Conservation (phyloP, 2,888 invertebrate genomes). For the Cephus sareptanus region DNA sequence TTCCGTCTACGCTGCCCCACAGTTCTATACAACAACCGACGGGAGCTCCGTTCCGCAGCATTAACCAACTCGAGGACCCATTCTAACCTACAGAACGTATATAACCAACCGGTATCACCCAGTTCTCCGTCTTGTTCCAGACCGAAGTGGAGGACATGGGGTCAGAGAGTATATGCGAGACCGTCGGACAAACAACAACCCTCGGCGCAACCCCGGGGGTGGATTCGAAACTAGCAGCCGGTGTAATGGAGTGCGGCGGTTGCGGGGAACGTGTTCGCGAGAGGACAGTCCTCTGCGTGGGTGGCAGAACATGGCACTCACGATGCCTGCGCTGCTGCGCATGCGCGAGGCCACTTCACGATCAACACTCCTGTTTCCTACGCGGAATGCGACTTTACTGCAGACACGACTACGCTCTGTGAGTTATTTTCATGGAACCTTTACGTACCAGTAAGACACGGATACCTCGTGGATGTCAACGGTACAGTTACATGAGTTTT, state of each 20-base stretch:
- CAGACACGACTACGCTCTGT: slow-evolving; percentile 93
- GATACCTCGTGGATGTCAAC: background rate
- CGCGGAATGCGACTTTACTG: slow-evolving; percentile 90
- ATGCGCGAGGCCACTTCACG: slow-evolving; percentile 85
- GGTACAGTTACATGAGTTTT: background rate
- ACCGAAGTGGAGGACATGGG: slow-evolving; percentile 58
- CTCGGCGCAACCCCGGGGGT: slow-evolving; percentile 3
- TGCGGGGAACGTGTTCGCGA: slow-evolving; percentile 29
- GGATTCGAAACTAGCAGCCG: slow-evolving; percentile 13
- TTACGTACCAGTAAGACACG: background rate
- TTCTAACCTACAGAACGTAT: background rate
- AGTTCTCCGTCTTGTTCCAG: slow-evolving; percentile 33
- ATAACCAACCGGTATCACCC: background rate
- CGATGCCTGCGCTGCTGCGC: slow-evolving; percentile 89
- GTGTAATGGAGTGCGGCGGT: slow-evolving; percentile 33
- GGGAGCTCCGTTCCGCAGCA: slow-evolving; percentile 32
- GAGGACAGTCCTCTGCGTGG: slow-evolving; percentile 68
- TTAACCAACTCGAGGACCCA: slow-evolving; percentile 12
- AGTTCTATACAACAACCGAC: background rate
- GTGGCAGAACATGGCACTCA: slow-evolving; percentile 88
- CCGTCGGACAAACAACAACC: slow-evolving; percentile 25
- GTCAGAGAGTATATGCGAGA: slow-evolving; percentile 51
- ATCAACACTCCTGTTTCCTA: slow-evolving; percentile 90
- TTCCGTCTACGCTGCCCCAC: background rate
- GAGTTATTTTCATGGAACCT: slow-evolving; percentile 59